phyloP scores from a whole-genome alignment of 2,113 vertebrate species.

The Petromus typicus region DNA sequence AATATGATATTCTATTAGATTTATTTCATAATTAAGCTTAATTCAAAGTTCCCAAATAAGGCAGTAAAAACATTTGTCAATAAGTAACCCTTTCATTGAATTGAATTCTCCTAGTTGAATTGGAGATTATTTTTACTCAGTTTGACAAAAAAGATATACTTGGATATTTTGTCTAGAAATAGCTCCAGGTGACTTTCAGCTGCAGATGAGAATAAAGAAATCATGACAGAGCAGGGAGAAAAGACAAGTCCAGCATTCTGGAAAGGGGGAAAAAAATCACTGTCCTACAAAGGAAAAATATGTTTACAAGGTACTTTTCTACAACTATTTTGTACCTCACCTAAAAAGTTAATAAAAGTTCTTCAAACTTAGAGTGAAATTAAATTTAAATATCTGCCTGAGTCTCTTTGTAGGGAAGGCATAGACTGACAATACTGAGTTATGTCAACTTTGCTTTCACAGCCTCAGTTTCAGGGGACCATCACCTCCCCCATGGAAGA shows the following conservation, averaged over 20 bases:
- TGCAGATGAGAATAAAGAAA: neutral
- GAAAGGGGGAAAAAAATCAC: neutral
- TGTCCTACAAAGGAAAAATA: neutral
- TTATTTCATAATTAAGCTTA: slow-evolving; percentile 22
- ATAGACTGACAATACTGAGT: neutral
- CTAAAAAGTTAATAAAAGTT: neutral
- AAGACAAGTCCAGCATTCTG: neutral
- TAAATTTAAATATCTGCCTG: neutral
- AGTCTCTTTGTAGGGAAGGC: neutral
- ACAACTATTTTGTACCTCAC: neutral
- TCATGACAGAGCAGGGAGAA: too few relatives aligned
- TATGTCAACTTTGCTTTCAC: neutral
- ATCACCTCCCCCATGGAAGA: neutral
- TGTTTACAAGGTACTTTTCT: neutral
- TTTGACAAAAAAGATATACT: neutral
- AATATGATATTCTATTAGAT: neutral
- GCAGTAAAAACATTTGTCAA: neutral
- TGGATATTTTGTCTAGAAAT: neutral
- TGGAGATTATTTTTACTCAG: neutral
- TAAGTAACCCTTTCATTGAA: slow-evolving; percentile 7
- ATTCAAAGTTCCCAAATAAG: slow-evolving; percentile 24
- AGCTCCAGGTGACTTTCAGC: neutral
- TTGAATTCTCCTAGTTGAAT: neutral
- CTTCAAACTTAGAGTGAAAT: neutral
- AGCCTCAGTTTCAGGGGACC: neutral